These are phyloP conservation scores for Gambusia affinis DNA, from an alignment of 2,113 vertebrate genomes.

Conservation along the genomic window DNA sequence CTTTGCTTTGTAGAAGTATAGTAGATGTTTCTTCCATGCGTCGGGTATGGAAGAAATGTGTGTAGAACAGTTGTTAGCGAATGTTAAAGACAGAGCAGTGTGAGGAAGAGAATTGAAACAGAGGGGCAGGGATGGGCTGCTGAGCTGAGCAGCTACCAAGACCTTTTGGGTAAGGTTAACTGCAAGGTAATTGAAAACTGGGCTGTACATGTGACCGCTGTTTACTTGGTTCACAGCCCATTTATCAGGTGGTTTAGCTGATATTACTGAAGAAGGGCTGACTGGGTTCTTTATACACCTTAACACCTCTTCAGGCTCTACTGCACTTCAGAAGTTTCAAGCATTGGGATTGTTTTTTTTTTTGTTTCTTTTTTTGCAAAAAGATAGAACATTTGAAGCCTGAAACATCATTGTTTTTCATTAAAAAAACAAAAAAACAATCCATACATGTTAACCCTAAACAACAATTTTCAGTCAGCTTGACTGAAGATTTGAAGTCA, in stretches of 20 bases:
- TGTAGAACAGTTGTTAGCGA: background rate
- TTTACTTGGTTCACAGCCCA: conserved; percentile 74
- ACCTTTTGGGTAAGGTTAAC: conserved; percentile 70
- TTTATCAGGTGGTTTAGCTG: conserved; percentile 73
- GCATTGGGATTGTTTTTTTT: conserved; percentile 14
- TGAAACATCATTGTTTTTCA: background rate
- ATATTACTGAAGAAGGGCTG: conserved; percentile 69
- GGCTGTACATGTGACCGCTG: conserved; percentile 66
- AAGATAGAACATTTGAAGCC: background rate
- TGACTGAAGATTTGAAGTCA: background rate
- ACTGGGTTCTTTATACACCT: conserved; percentile 56
- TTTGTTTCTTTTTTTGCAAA: too few species aligned
- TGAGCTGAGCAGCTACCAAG: conserved; percentile 43
- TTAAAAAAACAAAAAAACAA: background rate
- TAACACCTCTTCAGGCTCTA: conserved; percentile 36
- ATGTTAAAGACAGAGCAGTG: background rate
- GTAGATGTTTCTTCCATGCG: background rate
- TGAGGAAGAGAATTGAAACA: conserved; percentile 5
- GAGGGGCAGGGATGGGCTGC: conserved; percentile 38
- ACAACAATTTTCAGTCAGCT: background rate
- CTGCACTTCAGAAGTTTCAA: conserved; percentile 36
- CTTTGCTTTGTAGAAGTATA: background rate
- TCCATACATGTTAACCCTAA: background rate
- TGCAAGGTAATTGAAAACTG: conserved; percentile 73
- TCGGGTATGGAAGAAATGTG: background rate